Percentiles rank a stretch among this genome's conserved stretches.
phyloP scores from a whole-genome alignment of 2,797 vertebrate genomes.

The Peromyscus attwateri region DNA sequence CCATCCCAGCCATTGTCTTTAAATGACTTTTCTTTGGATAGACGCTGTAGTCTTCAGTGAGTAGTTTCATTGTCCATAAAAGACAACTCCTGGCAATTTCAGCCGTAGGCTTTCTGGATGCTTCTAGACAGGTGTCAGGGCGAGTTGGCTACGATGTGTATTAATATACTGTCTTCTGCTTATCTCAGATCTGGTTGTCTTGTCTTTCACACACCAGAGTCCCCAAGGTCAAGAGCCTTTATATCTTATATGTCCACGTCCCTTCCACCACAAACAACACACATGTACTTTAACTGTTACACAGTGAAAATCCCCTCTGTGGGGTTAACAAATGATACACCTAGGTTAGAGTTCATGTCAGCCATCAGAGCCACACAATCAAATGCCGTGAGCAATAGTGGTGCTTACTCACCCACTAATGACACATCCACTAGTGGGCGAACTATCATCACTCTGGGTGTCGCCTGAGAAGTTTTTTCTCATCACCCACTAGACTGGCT shows the following conservation, averaged over 20 bases:
- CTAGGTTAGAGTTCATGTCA: not conserved
- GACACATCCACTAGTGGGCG: not conserved
- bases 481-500: not conserved
- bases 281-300: not conserved
- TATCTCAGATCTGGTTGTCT: conserved; percentile 4
- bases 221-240: not conserved
- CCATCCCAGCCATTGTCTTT: not conserved
- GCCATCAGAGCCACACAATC: not conserved
- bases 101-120: not conserved
- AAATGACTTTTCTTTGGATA: not conserved
- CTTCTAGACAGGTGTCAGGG: not conserved
- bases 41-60: not conserved
- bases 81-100: not conserved
- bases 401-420: not conserved
- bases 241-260: not conserved
- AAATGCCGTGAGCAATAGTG: not conserved
- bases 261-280: not conserved
- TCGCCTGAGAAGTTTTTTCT: not conserved
- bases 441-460: not conserved
- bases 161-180: not conserved
- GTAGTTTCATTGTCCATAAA: not conserved
- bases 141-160: not conserved
- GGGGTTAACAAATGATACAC: not conserved
- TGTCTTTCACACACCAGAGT: not conserved
- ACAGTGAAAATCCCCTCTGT: not conserved